These are phyloP conservation scores for Scaptodrosophila latifasciaeformis DNA, from an alignment of 2,888 invertebrate species.

Conservation along the genomic window DNA sequence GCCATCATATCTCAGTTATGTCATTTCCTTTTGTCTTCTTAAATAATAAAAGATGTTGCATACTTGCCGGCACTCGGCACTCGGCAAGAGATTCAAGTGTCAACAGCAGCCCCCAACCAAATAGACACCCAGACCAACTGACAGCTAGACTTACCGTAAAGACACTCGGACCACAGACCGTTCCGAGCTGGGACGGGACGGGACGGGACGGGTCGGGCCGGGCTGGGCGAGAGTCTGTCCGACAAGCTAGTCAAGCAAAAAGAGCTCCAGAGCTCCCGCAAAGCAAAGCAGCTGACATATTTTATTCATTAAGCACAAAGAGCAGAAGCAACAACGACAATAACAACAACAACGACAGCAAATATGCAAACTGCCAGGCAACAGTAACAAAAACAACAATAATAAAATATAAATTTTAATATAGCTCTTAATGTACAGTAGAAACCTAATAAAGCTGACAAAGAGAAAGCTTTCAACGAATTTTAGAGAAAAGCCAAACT, in stretches of 20 bases:
- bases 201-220: background rate
- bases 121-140: background rate
- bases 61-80: conserved; percentile 39
- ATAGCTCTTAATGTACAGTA: too few relatives aligned
- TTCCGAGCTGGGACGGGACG: background rate
- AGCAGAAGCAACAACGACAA: conserved; percentile 39
- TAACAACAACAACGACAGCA: conserved; percentile 11
- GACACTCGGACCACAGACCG: background rate
- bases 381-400: background rate
- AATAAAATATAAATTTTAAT: too few relatives aligned
- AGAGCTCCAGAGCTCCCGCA: background rate
- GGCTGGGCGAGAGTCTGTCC: background rate
- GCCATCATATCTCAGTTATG: background rate
- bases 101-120: conserved; percentile 17
- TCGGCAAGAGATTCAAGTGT: conserved; percentile 50
- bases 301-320: conserved; percentile 65
- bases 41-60: conserved; percentile 44
- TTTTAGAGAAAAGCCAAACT: too few relatives aligned
- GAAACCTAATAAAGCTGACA: too few relatives aligned
- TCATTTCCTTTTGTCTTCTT: conserved; percentile 1
- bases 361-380: conserved; percentile 38
- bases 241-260: background rate
- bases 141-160: background rate
- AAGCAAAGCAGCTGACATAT: conserved; percentile 61
- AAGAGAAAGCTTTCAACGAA: too few relatives aligned